phyloP scores from a whole-genome alignment of 2,888 invertebrate species.

The Cephus rjabovi region DNA sequence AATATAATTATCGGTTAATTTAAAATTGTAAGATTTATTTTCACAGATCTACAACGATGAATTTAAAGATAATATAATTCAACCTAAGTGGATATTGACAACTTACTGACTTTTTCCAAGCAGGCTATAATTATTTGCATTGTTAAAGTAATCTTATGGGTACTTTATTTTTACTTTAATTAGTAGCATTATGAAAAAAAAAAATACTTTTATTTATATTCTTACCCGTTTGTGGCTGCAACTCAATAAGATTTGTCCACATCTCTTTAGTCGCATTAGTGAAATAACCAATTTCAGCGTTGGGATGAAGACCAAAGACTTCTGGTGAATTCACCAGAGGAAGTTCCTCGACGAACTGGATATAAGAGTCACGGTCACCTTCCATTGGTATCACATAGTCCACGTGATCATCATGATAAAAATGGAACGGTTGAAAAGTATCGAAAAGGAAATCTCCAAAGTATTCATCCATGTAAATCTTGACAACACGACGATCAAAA shows the following conservation, averaged over 20 bases:
- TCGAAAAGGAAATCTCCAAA: conserved; percentile 95
- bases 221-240: conserved; percentile 90
- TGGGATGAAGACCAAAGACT: conserved; percentile 93
- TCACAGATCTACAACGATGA: neutral
- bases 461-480: conserved; percentile 93
- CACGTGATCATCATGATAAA: conserved; percentile 79
- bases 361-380: conserved; percentile 77
- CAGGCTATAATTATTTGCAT: conserved; percentile 16
- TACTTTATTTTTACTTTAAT: neutral
- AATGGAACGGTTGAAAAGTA: conserved; percentile 91
- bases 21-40: neutral
- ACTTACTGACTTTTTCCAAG: conserved; percentile 23
- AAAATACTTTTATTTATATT: conserved; percentile 7
- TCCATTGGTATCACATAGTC: conserved; percentile 84
- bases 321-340: conserved; percentile 89
- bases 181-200: neutral
- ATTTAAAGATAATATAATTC: neutral
- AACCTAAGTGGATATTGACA: neutral
- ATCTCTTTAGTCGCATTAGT: conserved; percentile 88
- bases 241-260: conserved; percentile 86
- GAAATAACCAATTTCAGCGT: conserved; percentile 95
- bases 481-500: conserved; percentile 87
- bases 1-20: conserved; percentile 9
- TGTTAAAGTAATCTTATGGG: neutral
- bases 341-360: conserved; percentile 79